Base-by-base conservation (phyloP, 2,797 vertebrate genomes). In the Syngnathus rostellatus region DNA sequence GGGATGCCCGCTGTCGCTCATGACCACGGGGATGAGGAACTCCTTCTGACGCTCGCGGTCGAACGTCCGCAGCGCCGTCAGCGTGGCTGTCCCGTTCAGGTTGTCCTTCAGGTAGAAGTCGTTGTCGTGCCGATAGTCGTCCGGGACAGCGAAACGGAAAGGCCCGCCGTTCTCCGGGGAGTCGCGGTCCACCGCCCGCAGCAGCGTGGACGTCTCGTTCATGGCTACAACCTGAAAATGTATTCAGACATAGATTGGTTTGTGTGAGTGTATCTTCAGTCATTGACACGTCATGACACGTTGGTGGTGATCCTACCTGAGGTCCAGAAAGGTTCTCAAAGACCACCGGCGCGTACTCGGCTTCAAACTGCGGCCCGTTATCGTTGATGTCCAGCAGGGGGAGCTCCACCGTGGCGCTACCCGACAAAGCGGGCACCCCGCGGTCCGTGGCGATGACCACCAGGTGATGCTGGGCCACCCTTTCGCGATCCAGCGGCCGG, bases 41-140 rank as follows among this genome's bases (percentile, higher is more conserved):
- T 91, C 86, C 65, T 93, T 94, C 72, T 93, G 92, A 17, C 86
- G 83, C 82, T 95, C 93, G 57, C 93, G 90, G 77, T 94, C 93
- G 72, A 94, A 94, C 7, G 84, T 87, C 68, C 92, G 90, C 72
- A 95, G 69, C 50, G 94, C 92, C 4, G 90, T 94, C 25, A 97
- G 43, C 4, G 92, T 92, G 1, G 93, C 94, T 0, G 92, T 93
- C 81, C 90, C 91, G 61, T 95, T 94, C 37, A 91, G 76, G 66
- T 94, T 93, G 83, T 97, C 94, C 76, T 89, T 91, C 68, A 97
- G 88, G 78, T 90, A 89, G 83, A 97, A 96, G 73, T 94, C 92
- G 8, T 87, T 88, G 81, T 85, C 85, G 70, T 93, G 88, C 63
- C 84, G 89, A 79, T 90, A 90, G 69, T 91, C 89, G 0, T 80